A percentile compares a stretch with the other conserved stretches of the same genome.
Evolutionary conservation across 2,888 invertebrate species (phyloP).

Genomic region (Phyllotreta striolata): DNA sequence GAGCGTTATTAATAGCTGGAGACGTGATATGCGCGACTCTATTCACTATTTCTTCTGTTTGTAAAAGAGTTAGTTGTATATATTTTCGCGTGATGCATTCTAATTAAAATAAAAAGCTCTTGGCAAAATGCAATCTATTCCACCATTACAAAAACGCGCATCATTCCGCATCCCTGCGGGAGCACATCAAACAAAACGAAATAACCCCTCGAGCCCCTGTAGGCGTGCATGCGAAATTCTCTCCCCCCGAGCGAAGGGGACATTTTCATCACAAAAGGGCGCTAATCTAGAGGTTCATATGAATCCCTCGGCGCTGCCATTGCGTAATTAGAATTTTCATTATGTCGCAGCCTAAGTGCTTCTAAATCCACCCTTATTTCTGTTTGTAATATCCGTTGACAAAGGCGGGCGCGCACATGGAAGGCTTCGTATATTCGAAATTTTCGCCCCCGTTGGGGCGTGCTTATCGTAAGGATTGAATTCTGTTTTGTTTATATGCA

Average conservation of each 20-base stretch:
- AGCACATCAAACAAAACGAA: constrained; percentile 18
- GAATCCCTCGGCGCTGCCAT: constrained; percentile 29
- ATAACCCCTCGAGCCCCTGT: constrained; percentile 10
- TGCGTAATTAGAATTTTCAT: constrained; percentile 48
- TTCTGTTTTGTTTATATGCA: no score
- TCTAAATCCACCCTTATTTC: constrained; percentile 23
- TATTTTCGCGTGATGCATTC: no score
- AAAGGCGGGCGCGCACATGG: no score
- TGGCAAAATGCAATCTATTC: constrained; percentile 16
- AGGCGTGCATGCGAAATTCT: constrained; percentile 24
- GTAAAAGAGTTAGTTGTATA: no score
- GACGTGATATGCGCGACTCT: no score
- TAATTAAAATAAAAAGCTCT: neutral
- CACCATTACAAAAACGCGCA: constrained; percentile 11
- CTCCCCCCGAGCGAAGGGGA: constrained; percentile 31
- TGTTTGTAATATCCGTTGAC: constrained; percentile 23
- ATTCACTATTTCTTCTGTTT: no score
- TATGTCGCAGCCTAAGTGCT: constrained; percentile 36
- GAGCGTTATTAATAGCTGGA: no score
- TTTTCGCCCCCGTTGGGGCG: no score
- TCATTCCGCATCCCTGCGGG: constrained; percentile 8
- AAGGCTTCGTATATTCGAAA: no score
- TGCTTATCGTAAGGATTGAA: no score
- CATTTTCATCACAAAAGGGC: constrained; percentile 34
- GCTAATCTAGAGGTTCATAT: constrained; percentile 33